phyloP scores from a whole-genome alignment of 37 sponge, comb jelly and placozoan genomes.

The Spongia lamella region DNA sequence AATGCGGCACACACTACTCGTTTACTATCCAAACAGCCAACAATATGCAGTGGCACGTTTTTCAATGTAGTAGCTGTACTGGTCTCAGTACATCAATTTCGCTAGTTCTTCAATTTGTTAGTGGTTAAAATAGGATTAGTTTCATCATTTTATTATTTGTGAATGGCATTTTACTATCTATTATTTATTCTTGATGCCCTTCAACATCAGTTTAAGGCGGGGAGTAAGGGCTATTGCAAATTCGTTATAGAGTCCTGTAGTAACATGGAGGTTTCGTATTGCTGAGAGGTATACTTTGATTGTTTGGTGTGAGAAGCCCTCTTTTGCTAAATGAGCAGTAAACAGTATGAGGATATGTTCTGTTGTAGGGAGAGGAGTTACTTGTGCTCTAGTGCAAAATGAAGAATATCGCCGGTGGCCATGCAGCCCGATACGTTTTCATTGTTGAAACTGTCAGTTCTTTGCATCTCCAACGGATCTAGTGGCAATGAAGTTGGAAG shows the following conservation, averaged over 20 bases:
- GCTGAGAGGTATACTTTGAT: constrained; percentile 27
- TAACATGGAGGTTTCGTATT: constrained; percentile 12
- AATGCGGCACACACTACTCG: no score
- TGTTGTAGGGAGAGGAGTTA: constrained; percentile 10
- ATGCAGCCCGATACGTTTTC: no score
- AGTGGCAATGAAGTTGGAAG: not conserved
- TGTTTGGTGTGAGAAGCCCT: constrained; percentile 11
- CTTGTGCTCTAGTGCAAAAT: not conserved
- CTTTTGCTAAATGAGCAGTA: constrained; percentile 1
- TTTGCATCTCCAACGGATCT: not conserved
- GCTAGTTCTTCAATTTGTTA: no score
- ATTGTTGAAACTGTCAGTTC: no score
- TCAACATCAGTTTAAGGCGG: constrained; percentile 16
- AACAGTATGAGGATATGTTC: constrained; percentile 21
- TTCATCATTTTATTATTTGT: no score
- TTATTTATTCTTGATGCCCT: constrained; percentile 12
- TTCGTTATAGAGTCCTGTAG: not conserved
- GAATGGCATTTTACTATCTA: no score
- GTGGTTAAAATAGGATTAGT: no score
- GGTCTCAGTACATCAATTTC: no score
- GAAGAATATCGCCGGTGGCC: not conserved
- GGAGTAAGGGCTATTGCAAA: constrained; percentile 9
- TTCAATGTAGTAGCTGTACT: no score
- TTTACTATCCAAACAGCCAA: no score
- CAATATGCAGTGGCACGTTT: no score